These are phyloP conservation scores for Acrocyrtus sp. DNA, from an alignment of 2,888 invertebrate genomes.

Conservation along the genomic window DNA sequence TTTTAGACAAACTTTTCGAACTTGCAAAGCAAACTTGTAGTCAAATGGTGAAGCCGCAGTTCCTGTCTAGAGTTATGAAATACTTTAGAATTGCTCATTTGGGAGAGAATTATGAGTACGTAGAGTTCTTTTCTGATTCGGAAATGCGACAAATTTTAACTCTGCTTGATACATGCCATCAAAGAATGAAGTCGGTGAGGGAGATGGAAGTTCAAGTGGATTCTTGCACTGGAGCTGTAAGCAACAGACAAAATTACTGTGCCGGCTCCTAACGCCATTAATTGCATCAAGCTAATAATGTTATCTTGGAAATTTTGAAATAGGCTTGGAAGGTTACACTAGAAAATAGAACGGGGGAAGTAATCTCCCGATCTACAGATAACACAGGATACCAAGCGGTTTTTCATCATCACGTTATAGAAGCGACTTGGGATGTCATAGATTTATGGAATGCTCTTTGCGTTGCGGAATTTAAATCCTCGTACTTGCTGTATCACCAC, in stretches of 20 bases:
- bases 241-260: not conserved
- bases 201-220: constrained; percentile 32
- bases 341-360: constrained; percentile 28
- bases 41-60: constrained; percentile 12
- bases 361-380: constrained; percentile 23
- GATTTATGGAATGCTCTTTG: constrained; percentile 42
- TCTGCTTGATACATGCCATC: constrained; percentile 20
- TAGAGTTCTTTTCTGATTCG: constrained; percentile 29
- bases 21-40: constrained; percentile 32
- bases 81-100: constrained; percentile 41
- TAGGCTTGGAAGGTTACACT: constrained; percentile 17
- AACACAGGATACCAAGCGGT: constrained; percentile 30
- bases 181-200: not conserved
- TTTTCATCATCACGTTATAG: constrained; percentile 47
- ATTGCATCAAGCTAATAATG: not conserved
- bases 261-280: not conserved
- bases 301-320: not conserved
- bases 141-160: constrained; percentile 19
- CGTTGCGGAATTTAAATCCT: constrained; percentile 37
- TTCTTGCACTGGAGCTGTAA: constrained; percentile 35
- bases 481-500: constrained; percentile 47
- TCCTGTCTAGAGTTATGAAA: constrained; percentile 25
- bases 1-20: constrained; percentile 37
- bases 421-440: constrained; percentile 44
- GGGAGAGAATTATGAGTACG: constrained; percentile 39